Conservation (phyloP, 1,140 invertebrate genomes). For the Neodiprion fabricii region DNA sequence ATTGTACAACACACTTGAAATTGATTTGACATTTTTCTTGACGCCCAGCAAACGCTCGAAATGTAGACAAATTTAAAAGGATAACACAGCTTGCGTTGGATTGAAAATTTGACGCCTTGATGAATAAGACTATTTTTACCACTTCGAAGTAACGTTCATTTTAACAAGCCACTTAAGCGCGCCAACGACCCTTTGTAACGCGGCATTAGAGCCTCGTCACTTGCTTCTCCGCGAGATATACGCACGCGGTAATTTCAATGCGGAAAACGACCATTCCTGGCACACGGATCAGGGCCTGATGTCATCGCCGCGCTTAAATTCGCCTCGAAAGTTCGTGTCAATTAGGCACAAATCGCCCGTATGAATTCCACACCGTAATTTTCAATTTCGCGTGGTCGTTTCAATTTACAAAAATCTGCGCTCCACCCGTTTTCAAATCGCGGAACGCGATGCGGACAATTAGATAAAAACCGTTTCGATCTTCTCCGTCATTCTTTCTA, state of each 20-base stretch:
- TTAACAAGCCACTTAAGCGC: constrained; percentile 12
- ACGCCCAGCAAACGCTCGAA: too few species aligned
- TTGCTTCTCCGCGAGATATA: background rate
- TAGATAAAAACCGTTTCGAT: too few species aligned
- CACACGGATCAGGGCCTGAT: background rate
- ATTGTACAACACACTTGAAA: too few species aligned
- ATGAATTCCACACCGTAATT: background rate
- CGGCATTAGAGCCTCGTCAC: background rate
- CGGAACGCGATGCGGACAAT: too few species aligned
- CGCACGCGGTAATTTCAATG: background rate
- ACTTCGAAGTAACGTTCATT: background rate
- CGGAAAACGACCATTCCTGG: background rate
- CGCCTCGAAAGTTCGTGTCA: too few species aligned
- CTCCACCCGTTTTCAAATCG: background rate
- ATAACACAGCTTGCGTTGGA: too few species aligned
- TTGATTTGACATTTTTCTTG: too few species aligned
- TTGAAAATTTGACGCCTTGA: background rate
- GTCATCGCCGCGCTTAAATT: background rate
- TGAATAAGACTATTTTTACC: constrained; percentile 1
- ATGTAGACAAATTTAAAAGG: too few species aligned
- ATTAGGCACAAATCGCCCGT: background rate
- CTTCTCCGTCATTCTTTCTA: too few species aligned
- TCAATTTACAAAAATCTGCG: background rate
- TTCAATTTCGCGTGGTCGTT: background rate
- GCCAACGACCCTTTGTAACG: background rate